phyloP scores from a whole-genome alignment of 2,113 vertebrate genomes.

The Bos javanicus region DNA sequence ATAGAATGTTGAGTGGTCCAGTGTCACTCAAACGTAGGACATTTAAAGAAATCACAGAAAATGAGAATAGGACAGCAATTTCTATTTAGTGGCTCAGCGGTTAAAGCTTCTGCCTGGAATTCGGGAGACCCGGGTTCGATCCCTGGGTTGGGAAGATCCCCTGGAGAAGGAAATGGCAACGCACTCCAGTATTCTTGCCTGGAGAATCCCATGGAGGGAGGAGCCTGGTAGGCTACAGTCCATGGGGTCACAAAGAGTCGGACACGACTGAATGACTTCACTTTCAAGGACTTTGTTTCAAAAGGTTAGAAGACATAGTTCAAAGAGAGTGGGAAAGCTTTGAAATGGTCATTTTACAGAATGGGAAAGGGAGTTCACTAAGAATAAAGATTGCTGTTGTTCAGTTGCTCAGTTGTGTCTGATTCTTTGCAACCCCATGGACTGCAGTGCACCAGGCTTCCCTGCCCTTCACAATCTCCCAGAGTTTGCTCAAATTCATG shows the following conservation, averaged over 20 bases:
- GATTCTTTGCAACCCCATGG: background rate
- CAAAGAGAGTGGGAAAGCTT: background rate
- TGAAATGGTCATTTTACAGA: conserved; percentile 2
- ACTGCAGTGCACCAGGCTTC: background rate
- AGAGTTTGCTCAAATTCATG: background rate
- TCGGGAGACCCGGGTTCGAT: too few relatives aligned
- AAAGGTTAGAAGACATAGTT: background rate
- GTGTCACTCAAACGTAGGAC: background rate
- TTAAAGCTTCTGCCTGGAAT: too few relatives aligned
- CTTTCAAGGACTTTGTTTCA: too few relatives aligned
- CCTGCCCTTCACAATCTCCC: background rate
- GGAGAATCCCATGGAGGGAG: too few relatives aligned
- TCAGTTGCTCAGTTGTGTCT: background rate
- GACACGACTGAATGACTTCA: too few relatives aligned
- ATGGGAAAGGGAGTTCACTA: background rate
- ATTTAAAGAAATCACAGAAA: conserved; percentile 4
- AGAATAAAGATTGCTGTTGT: background rate
- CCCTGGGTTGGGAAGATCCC: too few relatives aligned
- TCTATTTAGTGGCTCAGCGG: background rate
- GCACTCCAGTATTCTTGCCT: too few relatives aligned
- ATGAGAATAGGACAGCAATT: background rate
- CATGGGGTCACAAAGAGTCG: too few relatives aligned
- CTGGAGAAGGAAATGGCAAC: too few relatives aligned
- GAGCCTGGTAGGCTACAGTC: too few relatives aligned
- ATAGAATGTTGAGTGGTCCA: background rate